Percentiles rank a stretch among this genome's conserved stretches.
Evolutionary conservation across 2,797 vertebrate species (phyloP).

Genomic region (Tokudaia muenninki): DNA sequence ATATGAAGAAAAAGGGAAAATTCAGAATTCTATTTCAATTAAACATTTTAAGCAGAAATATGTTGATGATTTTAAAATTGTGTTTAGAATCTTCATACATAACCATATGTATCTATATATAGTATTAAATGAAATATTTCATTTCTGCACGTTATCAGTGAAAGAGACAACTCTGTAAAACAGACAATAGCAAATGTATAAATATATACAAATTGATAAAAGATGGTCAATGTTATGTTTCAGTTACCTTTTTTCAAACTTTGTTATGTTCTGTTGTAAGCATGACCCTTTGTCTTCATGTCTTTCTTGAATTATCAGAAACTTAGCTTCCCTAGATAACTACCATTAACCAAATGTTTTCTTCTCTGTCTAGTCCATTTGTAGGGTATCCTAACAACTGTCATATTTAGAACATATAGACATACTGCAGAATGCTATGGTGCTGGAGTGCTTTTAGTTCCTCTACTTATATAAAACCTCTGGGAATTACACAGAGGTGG

Average conservation of each 20-base stretch:
- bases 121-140: background rate
- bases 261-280: slow-evolving; percentile 68
- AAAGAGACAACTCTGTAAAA: background rate
- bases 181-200: background rate
- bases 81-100: background rate
- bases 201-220: slow-evolving; percentile 57
- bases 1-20: background rate
- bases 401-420: background rate
- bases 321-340: background rate
- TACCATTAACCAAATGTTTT: slow-evolving; percentile 17
- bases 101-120: background rate
- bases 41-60: background rate
- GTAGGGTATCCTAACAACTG: background rate
- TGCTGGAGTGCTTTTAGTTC: slow-evolving; percentile 32
- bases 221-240: slow-evolving; percentile 60
- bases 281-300: background rate
- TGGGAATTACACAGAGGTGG: background rate
- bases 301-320: slow-evolving; percentile 21
- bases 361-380: background rate
- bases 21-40: background rate
- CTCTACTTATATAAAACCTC: background rate
- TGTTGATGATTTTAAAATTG: background rate
- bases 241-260: slow-evolving; percentile 51
- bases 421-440: slow-evolving; percentile 28
- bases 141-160: background rate